Percentiles rank a stretch among this genome's conserved stretches.
Conservation (phyloP, 2,888 invertebrate genomes). For the Bedellia somnulentella region DNA sequence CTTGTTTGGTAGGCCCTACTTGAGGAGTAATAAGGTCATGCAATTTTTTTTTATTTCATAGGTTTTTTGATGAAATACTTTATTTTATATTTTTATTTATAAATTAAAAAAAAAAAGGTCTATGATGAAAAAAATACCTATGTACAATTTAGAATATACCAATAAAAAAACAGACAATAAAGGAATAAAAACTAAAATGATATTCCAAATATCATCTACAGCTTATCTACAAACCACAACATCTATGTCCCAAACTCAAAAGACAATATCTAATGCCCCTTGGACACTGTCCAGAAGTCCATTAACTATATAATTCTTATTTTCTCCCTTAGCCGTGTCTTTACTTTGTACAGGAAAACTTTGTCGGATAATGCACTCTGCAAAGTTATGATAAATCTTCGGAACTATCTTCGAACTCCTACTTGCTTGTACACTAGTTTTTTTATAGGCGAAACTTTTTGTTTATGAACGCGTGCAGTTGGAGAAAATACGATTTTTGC, state of each 20-base stretch:
- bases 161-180: not conserved
- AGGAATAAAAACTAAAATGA: not conserved
- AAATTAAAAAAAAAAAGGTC: not conserved
- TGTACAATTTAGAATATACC: not conserved
- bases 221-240: too few species aligned
- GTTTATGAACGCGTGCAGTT: too few species aligned
- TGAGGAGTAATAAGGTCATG: too few species aligned
- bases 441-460: too few species aligned
- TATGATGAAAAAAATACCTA: not conserved
- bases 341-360: not conserved
- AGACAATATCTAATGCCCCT: slow-evolving; percentile 8
- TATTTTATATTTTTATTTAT: not conserved
- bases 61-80: too few species aligned
- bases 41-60: too few species aligned
- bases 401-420: too few species aligned
- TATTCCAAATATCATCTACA: not conserved
- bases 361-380: slow-evolving; percentile 2
- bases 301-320: slow-evolving; percentile 10
- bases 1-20: too few species aligned
- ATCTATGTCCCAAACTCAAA: not conserved
- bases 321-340: not conserved
- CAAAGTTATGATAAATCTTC: slow-evolving; percentile 3
- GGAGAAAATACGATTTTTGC: too few species aligned
- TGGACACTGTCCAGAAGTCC: slow-evolving; percentile 12
- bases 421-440: too few species aligned